Evolutionary conservation across 2,797 vertebrate species (phyloP).

Genomic region (Pseudomugil tenellus): DNA sequence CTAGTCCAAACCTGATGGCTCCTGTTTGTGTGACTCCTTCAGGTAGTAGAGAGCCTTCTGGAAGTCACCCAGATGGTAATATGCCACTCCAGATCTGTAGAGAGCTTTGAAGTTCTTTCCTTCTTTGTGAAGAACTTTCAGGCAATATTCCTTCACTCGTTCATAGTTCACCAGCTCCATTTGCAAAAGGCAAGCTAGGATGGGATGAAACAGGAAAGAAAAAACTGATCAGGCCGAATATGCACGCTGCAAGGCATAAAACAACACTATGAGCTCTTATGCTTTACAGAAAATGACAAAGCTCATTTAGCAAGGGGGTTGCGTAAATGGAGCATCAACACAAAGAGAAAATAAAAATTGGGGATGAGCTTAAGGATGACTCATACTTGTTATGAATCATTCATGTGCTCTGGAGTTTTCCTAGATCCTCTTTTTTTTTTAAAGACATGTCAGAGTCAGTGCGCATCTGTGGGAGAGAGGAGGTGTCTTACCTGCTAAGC

Average conservation of each 20-base stretch:
- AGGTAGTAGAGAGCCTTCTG: slow-evolving; percentile 97
- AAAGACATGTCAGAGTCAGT: slow-evolving; percentile 12
- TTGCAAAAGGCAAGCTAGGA: slow-evolving; percentile 93
- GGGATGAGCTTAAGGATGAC: slow-evolving; percentile 65
- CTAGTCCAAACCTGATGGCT: slow-evolving; percentile 90
- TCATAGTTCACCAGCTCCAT: slow-evolving; percentile 99
- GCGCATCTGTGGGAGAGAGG: slow-evolving; percentile 17
- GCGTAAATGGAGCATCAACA: neutral
- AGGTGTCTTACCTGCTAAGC: slow-evolving; percentile 88
- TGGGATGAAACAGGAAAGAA: neutral
- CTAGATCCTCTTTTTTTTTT: slow-evolving; percentile 20
- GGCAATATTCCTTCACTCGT: slow-evolving; percentile 97
- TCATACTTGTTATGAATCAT: slow-evolving; percentile 69
- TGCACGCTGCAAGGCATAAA: neutral
- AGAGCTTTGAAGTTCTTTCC: slow-evolving; percentile 98
- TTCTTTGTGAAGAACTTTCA: slow-evolving; percentile 97
- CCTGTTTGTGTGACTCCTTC: slow-evolving; percentile 96
- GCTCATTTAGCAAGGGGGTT: slow-evolving; percentile 1
- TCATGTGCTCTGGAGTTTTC: slow-evolving; percentile 60
- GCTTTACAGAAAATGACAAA: neutral
- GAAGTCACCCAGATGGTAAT: slow-evolving; percentile 97
- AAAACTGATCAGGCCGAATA: neutral
- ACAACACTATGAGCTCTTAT: too few relatives aligned
- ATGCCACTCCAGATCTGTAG: slow-evolving; percentile 96
- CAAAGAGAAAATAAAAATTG: slow-evolving; percentile 24